Base-by-base conservation (phyloP, 2,888 invertebrate species). In the Drosophila maculinotata region DNA sequence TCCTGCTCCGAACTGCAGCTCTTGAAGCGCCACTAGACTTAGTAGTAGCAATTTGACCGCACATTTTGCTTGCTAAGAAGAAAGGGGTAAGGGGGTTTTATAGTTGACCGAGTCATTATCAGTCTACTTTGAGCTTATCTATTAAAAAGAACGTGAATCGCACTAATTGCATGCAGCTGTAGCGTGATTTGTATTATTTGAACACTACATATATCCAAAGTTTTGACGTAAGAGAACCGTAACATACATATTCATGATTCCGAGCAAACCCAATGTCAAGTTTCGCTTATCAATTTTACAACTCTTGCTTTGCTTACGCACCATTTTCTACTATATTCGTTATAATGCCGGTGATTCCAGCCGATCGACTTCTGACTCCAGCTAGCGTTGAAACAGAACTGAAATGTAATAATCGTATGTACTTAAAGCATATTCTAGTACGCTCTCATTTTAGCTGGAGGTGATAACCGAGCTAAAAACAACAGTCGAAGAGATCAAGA, bases 1-100 rank as follows among this genome's bases (percentile, higher is more conserved):
- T 0, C 77, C 45, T 1, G 38, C 10, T n/a, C 44, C 62, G 8
- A 57, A 1, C 1, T 48, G 26, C 2, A 65, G 4, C 9, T 45
- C 42, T 23, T 75, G 82, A 0, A 78, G 39, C 2, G 58, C 62
- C 23, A 78, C 33, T 5, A 77, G 49, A 10, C 23, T 26, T 0
- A 82, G n/a, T 0, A 71, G 51, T 5, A 64, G 2, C 1, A 44
- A 3, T 6, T 38, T 28, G 10, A 72, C 26, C 1, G 17, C 31
- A 41, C 17, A 45, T 14, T 5, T 28, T 0, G 17, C 0, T 26
- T 47, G 17, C 76, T 75, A 1, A 3, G 17, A 17, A 30, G 4
- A 8, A 17, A 17, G 8, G 8, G 3, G 2, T 25, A 10, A 6
- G 2, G 1, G 6, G 1, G 2, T 15, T 10, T 17, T 4, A 17